Conservation (phyloP, 2,797 vertebrate species). For the Smutsia gigantea region DNA sequence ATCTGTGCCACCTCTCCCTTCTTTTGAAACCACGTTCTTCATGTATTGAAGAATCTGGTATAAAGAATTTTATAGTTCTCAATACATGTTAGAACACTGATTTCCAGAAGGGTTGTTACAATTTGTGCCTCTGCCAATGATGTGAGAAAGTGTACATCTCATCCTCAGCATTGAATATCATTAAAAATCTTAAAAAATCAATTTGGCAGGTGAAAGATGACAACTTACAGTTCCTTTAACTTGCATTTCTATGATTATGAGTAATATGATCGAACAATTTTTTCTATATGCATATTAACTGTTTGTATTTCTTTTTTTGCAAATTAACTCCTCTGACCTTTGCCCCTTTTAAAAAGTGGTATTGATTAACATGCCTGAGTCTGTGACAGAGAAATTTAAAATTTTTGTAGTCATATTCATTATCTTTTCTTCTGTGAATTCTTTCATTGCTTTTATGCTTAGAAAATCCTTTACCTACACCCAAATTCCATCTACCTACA, state of each 20-base stretch:
- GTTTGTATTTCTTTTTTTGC: conserved; percentile 66
- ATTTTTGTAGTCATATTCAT: conserved; percentile 49
- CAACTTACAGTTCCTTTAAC: background rate
- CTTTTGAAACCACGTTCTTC: background rate
- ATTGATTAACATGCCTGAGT: conserved; percentile 60
- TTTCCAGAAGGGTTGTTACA: background rate
- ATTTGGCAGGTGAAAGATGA: conserved; percentile 10
- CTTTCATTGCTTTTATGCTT: conserved; percentile 18
- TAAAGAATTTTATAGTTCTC: background rate
- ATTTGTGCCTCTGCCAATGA: background rate
- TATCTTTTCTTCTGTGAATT: conserved; percentile 52
- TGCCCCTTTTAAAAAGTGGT: conserved; percentile 62
- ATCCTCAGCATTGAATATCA: background rate
- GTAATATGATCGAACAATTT: background rate
- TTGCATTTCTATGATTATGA: background rate
- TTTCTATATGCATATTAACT: conserved; percentile 11
- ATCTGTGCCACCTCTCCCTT: background rate
- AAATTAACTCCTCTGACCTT: conserved; percentile 62
- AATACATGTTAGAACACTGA: background rate
- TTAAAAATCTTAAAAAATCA: conserved; percentile 21
- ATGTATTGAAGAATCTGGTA: background rate
- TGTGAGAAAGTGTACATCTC: background rate
- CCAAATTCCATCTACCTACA: background rate
- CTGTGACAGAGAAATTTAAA: conserved; percentile 59
- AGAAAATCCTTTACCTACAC: conserved; percentile 14